Conservation (phyloP, 2,113 vertebrate species). For the Prunella fulvescens region DNA sequence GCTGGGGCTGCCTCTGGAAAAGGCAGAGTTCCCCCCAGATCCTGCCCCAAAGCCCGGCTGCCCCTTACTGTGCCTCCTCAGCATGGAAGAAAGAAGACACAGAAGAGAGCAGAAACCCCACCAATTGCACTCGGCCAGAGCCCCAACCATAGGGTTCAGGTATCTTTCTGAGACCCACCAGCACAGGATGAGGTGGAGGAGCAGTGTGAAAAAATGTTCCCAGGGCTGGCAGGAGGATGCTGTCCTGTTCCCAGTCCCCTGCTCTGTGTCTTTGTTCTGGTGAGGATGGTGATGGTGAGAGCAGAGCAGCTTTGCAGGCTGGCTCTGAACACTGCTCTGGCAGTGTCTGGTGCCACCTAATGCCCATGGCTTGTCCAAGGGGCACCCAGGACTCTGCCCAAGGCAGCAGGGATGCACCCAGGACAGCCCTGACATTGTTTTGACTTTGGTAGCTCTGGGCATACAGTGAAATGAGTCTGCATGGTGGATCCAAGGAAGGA, state of each 20-base stretch:
- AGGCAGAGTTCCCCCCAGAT: not conserved
- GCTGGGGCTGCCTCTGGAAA: not conserved
- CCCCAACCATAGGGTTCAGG: fast-evolving
- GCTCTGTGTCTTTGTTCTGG: not conserved
- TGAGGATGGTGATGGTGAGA: not conserved
- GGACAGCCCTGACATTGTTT: not conserved
- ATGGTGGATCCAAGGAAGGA: not conserved
- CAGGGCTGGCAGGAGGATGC: not conserved
- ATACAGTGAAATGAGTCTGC: not conserved
- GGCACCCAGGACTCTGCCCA: not conserved
- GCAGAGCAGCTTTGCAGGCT: not conserved
- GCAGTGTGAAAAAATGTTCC: fast-evolving
- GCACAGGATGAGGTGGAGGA: not conserved
- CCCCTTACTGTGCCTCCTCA: not conserved
- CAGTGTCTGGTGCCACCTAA: not conserved
- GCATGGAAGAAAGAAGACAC: not conserved
- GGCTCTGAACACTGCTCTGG: not conserved
- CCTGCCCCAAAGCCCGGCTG: not conserved
- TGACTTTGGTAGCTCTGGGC: fast-evolving
- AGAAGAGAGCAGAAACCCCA: not conserved
- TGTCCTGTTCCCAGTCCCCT: not conserved
- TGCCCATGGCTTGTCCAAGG: not conserved
- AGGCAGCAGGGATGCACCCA: not conserved
- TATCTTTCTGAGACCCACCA: not conserved
- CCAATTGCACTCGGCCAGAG: fast-evolving